Conservation (phyloP, 2,797 vertebrate genomes). For the Dromococcyx pavoninus region DNA sequence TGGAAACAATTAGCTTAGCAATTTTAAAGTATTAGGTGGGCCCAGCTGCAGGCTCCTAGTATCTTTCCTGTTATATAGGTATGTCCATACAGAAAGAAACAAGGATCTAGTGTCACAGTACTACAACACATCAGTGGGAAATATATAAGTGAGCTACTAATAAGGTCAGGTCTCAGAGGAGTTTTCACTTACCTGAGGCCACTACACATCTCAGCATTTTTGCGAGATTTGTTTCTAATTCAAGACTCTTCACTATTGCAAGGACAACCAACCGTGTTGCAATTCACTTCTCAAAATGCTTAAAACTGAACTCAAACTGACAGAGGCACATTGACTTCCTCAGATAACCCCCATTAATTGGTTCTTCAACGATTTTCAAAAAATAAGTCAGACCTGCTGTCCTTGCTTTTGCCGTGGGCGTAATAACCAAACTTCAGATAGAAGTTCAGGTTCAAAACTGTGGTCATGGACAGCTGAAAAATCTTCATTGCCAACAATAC, state of each 20-base stretch:
- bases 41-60: conserved; percentile 21
- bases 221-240: background rate
- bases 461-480: background rate
- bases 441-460: background rate
- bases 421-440: background rate
- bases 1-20: conserved; percentile 62
- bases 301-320: background rate
- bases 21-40: conserved; percentile 55
- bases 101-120: background rate
- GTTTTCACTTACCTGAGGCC: background rate
- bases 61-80: conserved; percentile 11
- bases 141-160: background rate
- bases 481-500: background rate
- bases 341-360: fast-evolving
- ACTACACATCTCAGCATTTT: background rate
- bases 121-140: background rate
- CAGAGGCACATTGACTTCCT: background rate
- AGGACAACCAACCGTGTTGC: background rate
- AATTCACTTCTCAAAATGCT: background rate
- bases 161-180: background rate
- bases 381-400: background rate
- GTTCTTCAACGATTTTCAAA: background rate
- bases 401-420: background rate
- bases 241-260: background rate
- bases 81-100: background rate